Base-by-base conservation (phyloP, 1,140 invertebrate species). In the Saccostrea glomerata region DNA sequence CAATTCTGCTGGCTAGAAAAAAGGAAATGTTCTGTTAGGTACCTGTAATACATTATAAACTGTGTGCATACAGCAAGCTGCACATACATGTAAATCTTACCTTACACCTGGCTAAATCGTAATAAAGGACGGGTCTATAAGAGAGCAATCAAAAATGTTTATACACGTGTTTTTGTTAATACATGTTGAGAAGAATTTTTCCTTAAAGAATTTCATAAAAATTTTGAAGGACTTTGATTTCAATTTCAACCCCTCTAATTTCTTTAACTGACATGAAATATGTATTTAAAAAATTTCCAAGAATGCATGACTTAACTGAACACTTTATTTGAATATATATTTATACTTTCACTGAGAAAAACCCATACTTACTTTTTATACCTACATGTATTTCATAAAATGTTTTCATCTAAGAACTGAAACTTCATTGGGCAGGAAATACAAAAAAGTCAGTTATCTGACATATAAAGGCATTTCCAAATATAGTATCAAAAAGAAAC, bases 1-100 rank as follows among this genome's bases (percentile, higher is more conserved):
- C 17, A 25, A 17, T 25, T 86, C 17, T 86, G 84, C 58, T 73
- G 23, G 20, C 63, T 86, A 40, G 40, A 70, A 66, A 84, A 77
- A 17, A 55, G 55, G 73, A 86, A 30, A 15, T 77, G 23, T 25
- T 30, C 3, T 25, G 25, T 77, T 77, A 77, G 25, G 70, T 77
- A 77, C 70, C 70, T 77, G 70, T 36, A 77, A 77, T 30, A 36
- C 6, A 30, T n/a, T n/a, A n/a, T 25, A 77, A 77, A 11, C 15
- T 13, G 25, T 77, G 70, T 77, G 70, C 25, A 77, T 9, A 77
- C 70, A 77, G 23, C 12, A 36, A 77, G 70, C 25, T 30, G 70
- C 30, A 77, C 70, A 77, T 25, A 47, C 47, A 47, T 47, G 47
- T 47, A 36, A 77, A 77, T 77, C 70, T 77, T 77, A 77, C 70